Evolutionary conservation across 2,797 vertebrate genomes (phyloP).

Genomic region (Anniella stebbinsi): DNA sequence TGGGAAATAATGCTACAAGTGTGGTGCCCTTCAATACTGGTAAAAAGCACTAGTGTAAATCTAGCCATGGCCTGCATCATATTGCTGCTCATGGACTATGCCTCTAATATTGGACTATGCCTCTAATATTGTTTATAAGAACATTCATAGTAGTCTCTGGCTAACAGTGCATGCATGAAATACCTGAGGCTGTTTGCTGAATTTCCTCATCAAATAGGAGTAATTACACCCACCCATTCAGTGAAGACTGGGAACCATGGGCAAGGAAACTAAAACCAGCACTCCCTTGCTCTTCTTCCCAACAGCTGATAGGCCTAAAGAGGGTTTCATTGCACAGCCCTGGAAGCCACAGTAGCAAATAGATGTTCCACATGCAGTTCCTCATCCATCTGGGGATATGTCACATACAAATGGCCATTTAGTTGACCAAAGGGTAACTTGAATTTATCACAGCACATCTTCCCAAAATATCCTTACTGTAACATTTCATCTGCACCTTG

Average conservation of each 20-base stretch:
- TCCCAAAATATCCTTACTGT: constrained; percentile 33
- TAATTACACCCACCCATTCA: not conserved
- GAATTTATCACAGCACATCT: constrained; percentile 18
- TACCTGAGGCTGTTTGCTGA: not conserved
- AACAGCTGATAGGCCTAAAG: not conserved
- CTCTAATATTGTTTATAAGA: constrained; percentile 44
- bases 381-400: not conserved
- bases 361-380: not conserved
- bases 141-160: not conserved
- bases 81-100: not conserved
- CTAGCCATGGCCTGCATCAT: not conserved
- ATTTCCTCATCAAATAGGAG: not conserved
- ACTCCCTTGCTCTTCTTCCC: not conserved
- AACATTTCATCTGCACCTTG: constrained; percentile 26
- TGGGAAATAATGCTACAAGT: too few species aligned
- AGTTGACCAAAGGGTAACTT: not conserved
- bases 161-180: too few species aligned
- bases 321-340: not conserved
- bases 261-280: not conserved
- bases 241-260: not conserved
- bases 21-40: too few species aligned
- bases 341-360: not conserved
- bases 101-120: constrained; percentile 23
- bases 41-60: too few species aligned
- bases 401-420: not conserved